Percentiles rank a stretch among this genome's conserved stretches.
Conservation (phyloP, 2,797 vertebrate species). For the Oceanodroma leucorhoa region DNA sequence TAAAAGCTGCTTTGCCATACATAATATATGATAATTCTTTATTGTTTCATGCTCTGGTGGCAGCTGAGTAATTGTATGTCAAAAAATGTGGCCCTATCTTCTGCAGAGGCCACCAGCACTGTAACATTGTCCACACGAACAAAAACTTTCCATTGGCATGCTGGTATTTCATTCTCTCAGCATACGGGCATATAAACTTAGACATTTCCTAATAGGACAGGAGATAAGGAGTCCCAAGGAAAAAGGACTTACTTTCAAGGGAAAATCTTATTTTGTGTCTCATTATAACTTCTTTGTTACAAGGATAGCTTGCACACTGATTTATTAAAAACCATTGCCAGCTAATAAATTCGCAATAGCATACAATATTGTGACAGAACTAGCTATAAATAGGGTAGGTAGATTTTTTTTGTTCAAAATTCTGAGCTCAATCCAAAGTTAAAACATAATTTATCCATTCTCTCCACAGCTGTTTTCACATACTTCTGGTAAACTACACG, state of each 20-base stretch:
- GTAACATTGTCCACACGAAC: background rate
- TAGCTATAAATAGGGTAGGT: slow-evolving; percentile 42
- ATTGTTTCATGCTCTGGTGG: slow-evolving; percentile 4
- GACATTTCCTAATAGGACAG: background rate
- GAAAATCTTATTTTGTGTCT: background rate
- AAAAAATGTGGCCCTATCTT: background rate
- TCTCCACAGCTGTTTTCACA: slow-evolving; percentile 21
- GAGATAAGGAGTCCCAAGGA: background rate
- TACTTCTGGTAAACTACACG: slow-evolving; percentile 4
- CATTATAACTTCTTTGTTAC: background rate
- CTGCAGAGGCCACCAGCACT: background rate
- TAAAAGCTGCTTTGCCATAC: background rate
- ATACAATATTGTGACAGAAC: background rate
- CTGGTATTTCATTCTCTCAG: background rate
- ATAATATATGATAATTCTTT: background rate
- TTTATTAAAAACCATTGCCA: background rate
- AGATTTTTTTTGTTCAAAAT: background rate
- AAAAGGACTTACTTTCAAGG: background rate
- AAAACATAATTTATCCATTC: slow-evolving; percentile 27
- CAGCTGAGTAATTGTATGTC: background rate
- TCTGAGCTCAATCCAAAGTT: slow-evolving; percentile 38
- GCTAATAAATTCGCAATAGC: slow-evolving; percentile 24
- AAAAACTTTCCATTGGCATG: background rate
- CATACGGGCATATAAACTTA: background rate
- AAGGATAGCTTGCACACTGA: background rate